Evolutionary conservation across 2,888 invertebrate species (phyloP), one percentile per base, ranked within the genome.

Genomic region (Spisula subtruncata): DNA sequence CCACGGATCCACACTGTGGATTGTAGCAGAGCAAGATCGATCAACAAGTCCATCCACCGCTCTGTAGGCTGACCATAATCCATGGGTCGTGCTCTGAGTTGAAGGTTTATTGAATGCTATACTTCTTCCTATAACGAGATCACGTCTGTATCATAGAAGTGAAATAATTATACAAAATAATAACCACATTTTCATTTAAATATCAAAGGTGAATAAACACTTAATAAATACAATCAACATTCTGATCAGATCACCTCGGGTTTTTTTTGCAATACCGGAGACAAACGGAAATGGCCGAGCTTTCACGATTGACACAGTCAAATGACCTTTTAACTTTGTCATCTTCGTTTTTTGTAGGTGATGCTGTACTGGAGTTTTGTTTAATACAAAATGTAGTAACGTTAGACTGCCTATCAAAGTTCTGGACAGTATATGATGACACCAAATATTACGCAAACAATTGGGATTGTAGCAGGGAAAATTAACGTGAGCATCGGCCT

Each of bases 81-180:
- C n/a, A 14, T 46, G 60, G 1, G 46, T 46, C 14, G 32, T 8
- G 5, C n/a, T n/a, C 25, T 46, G 20, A 6, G 25, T 46, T 48
- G 83, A 6, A 12, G 32, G 83, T 14, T 71, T 83, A 25, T 83
- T 83, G 48, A 83, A 83, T 60, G 83, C 41, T 12, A 83, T 20
- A n/a, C n/a, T 20, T 4, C 83, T 66, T 29, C 83, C 83, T 83
- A 46, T 16, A 71, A 46, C 51, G n/a, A 20, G 25, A 18, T 4
- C 60, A 60, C 14, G 54, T 54, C 14, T 14, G 1, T 2, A 54
- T 35, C 32, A 60, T n/a, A n/a, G n/a, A n/a, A n/a, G n/a, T n/a
- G n/a, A n/a, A n/a, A n/a, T n/a, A n/a, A n/a, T n/a, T n/a, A n/a
- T n/a, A n/a, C n/a, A n/a, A n/a, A n/a, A n/a, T n/a, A n/a, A n/a